Evolutionary conservation across 2,113 vertebrate genomes (phyloP), one percentile per base, ranked within the genome.

Genomic region (Tor tambroides): DNA sequence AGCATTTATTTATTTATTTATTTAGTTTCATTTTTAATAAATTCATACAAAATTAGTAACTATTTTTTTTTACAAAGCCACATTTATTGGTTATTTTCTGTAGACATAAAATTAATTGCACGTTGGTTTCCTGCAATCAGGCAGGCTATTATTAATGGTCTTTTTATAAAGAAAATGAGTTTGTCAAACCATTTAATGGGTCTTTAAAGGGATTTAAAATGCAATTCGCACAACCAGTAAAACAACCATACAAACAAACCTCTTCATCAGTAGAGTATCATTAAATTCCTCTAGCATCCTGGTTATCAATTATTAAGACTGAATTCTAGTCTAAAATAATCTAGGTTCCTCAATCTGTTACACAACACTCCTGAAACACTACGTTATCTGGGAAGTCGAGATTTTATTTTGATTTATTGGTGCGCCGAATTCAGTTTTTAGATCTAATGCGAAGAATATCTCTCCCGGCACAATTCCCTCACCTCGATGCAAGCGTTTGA

Each of bases 321-420:
- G 61, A 28, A 43, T 28, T 54, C n/a, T 30, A 56, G 63, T 67
- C 46, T 87, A 79, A 84, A 79, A 84, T 61, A 72, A 61, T 51
- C 54, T 63, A 23, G 15, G 59, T 63, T 82, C 79, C 65, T 26
- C 15, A 79, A 51, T 11, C 86, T 11, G 38, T 59, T 80, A 19
- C 51, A 71, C 61, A 49, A 67, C 46, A 35, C 23, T 65, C 14
- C 61, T 65, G 23, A 32, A 78, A 61, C 59, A 17, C 63, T 10
- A 26, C 21, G 12, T 85, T 67, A 85, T 32, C 75, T 78, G 61
- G 1, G n/a, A 77, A 32, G 7, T 46, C 35, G 41, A 56, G 83
- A 75, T 75, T 26, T 46, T 75, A 49, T 76, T 71, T 71, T 9
- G 35, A 85, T 54, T 32, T 56, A 43, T 23, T 43, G 28, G 14